Percentiles rank a stretch among this genome's conserved stretches.
Conservation (phyloP, 2,797 vertebrate genomes). For the Pseudochirops cupreus region DNA sequence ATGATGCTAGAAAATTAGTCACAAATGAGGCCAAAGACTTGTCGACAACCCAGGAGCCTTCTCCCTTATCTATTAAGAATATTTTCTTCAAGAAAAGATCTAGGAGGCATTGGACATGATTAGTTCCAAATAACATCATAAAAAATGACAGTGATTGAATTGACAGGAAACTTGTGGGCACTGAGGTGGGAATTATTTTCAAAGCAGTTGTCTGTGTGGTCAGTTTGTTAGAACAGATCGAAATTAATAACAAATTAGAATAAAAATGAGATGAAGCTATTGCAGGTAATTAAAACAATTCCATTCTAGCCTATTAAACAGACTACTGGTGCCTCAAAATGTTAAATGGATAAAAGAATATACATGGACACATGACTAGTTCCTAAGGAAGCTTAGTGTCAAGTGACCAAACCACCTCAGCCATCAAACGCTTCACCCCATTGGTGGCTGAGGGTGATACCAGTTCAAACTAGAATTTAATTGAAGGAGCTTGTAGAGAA, state of each 20-base stretch:
- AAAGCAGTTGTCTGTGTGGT: not conserved
- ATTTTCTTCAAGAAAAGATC: not conserved
- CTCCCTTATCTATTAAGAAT: not conserved
- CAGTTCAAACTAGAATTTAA: not conserved
- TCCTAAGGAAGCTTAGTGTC: not conserved
- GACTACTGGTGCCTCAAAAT: not conserved
- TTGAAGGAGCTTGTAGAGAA: not conserved
- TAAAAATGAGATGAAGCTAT: not conserved
- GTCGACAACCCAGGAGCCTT: not conserved
- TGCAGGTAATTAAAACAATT: not conserved
- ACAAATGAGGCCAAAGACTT: not conserved
- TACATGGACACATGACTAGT: not conserved
- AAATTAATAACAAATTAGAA: not conserved
- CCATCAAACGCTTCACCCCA: accelerated
- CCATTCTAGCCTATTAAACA: not conserved
- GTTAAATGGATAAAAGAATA: not conserved
- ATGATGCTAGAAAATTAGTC: not conserved
- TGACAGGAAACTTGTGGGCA: not conserved
- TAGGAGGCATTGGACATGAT: not conserved
- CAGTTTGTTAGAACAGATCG: not conserved
- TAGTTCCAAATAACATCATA: not conserved
- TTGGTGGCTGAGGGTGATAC: not conserved
- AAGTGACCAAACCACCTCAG: not conserved
- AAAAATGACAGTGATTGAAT: not conserved
- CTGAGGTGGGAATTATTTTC: not conserved